phyloP scores from a whole-genome alignment of 1,140 invertebrate species.

The Caenorhabditis elegans region WBcel235 BX284604.4:5009501-5010000 shows the following conservation, averaged over 20 bases:
- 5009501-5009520: too few species aligned
- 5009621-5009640: background rate
- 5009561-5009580: too few species aligned
- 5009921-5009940: background rate
- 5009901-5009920: background rate
- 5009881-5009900: background rate
- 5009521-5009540: too few species aligned
- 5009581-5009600: too few species aligned
- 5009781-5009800: background rate
- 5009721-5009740: background rate
- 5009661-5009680: background rate
- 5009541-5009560: too few species aligned
- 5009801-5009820: background rate
- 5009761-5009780: constrained; percentile 12
- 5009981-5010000: constrained; percentile 4
- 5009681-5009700: background rate
- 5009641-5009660: background rate
- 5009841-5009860: background rate
- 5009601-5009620: too few species aligned
- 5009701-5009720: background rate
- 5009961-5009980: background rate
- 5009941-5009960: background rate
- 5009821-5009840: background rate
- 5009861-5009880: background rate
- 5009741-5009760: background rate